Conservation (phyloP, 2,113 vertebrate genomes). For the Oreochromis tanganicae region DNA sequence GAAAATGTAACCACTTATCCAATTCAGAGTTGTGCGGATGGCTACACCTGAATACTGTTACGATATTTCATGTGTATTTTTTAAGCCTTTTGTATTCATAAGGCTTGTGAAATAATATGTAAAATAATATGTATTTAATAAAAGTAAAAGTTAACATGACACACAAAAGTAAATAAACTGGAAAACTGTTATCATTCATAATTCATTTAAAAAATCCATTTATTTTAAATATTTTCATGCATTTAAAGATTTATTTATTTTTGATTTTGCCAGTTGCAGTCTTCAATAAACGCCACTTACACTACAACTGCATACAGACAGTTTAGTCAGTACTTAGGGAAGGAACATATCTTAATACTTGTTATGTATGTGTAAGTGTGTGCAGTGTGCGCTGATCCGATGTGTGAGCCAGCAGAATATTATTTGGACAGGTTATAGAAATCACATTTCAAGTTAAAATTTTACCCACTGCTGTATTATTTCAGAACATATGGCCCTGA, state of each 20-base stretch:
- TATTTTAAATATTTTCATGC: background rate
- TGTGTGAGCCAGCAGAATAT: background rate
- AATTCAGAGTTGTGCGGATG: background rate
- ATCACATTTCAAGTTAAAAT: background rate
- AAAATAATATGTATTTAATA: background rate
- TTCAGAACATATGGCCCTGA: background rate
- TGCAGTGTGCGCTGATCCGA: background rate
- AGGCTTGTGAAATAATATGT: background rate
- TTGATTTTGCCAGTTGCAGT: background rate
- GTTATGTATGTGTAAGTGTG: background rate
- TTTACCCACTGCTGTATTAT: background rate
- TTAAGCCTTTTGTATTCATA: constrained; percentile 11
- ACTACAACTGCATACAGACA: background rate
- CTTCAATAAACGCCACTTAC: background rate
- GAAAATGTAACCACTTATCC: background rate
- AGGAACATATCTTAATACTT: background rate
- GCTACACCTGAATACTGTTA: background rate
- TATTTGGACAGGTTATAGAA: background rate
- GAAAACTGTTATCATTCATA: background rate
- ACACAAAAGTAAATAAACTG: background rate
- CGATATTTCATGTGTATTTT: constrained; percentile 11
- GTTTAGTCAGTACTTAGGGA: background rate
- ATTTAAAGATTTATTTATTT: background rate
- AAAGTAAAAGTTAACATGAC: background rate
- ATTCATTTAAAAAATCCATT: background rate